phyloP scores from a whole-genome alignment of 2,797 vertebrate species.

The Poeciliopsis gracilis region DNA sequence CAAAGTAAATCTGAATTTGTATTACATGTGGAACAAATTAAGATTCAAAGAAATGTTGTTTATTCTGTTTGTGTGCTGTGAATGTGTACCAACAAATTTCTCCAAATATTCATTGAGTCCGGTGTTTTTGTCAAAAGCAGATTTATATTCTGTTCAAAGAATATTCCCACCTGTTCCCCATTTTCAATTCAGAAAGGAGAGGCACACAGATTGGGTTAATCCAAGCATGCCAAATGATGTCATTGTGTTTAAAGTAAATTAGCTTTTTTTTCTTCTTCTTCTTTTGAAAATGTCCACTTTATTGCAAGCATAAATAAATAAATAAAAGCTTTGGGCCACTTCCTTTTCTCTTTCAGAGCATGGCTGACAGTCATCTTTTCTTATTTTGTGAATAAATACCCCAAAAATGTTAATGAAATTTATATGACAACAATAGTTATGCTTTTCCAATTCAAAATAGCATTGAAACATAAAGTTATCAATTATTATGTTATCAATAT shows the following conservation, averaged over 20 bases:
- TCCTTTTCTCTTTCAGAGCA: background rate
- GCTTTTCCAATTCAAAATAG: background rate
- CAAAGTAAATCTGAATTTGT: background rate
- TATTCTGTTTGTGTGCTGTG: background rate
- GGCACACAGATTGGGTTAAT: background rate
- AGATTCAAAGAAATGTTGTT: background rate
- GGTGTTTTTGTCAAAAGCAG: too few relatives aligned
- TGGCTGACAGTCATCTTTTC: background rate
- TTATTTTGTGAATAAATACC: background rate
- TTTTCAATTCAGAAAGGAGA: background rate
- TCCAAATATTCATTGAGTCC: background rate
- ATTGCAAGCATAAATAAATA: background rate
- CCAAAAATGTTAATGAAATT: background rate
- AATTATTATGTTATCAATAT: slow-evolving; percentile 9
- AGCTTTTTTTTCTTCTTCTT: background rate
- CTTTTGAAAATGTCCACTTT: background rate
- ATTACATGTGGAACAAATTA: background rate
- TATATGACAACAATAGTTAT: background rate
- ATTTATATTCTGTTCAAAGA: background rate
- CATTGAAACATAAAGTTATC: background rate
- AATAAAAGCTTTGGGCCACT: background rate
- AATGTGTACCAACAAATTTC: background rate
- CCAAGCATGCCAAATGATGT: background rate
- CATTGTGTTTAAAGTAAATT: background rate
- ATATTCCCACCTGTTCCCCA: background rate